Evolutionary conservation across 1,140 invertebrate species (phyloP).

Genomic region (Samia ricini): DNA sequence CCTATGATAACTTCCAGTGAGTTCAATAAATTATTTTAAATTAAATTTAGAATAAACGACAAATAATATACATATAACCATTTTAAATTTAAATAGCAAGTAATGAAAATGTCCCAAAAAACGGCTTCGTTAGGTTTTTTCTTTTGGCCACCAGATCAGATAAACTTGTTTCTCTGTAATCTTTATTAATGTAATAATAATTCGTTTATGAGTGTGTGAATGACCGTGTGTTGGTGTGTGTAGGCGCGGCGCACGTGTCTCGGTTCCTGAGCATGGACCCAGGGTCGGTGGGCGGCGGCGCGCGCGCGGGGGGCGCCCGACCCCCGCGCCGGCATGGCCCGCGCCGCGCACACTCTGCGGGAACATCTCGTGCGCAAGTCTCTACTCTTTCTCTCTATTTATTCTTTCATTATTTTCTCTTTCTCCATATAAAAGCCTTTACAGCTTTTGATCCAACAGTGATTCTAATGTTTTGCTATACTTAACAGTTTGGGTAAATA

Average conservation of each 20-base stretch:
- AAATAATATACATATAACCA: no score
- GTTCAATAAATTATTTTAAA: no score
- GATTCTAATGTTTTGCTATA: background rate
- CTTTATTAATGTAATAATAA: no score
- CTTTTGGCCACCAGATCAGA: no score
- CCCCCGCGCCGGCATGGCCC: constrained; percentile 85
- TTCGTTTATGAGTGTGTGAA: background rate
- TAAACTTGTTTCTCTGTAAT: no score
- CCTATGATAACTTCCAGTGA: no score
- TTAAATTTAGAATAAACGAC: no score
- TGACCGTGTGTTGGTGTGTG: background rate
- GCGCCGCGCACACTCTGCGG: constrained; percentile 87
- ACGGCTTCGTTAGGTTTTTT: no score
- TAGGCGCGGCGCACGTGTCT: constrained; percentile 94
- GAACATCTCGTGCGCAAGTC: constrained; percentile 67
- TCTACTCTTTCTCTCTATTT: background rate
- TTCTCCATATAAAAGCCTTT: background rate
- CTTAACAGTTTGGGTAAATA: no score
- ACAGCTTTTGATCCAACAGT: background rate
- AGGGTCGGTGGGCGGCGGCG: constrained; percentile 88
- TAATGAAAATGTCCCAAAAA: no score
- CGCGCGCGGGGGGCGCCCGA: constrained; percentile 85
- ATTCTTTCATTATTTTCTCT: background rate
- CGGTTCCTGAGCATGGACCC: constrained; percentile 97
- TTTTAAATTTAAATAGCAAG: no score